Conservation (phyloP, 2,888 invertebrate species). For the Disparrhopalites patrizii region DNA sequence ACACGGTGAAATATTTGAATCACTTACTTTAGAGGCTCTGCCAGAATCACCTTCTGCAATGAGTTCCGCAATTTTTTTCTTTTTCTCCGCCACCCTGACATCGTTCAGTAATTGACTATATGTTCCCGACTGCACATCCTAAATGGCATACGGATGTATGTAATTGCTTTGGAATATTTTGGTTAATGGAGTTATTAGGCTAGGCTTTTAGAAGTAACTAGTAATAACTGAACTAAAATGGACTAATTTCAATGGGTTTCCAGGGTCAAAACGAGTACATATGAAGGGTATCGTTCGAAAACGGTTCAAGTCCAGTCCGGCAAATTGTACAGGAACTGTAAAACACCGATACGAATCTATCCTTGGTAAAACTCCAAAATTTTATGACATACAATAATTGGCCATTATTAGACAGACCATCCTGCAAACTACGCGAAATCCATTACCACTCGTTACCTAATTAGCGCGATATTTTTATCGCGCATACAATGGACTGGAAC, state of each 20-base stretch:
- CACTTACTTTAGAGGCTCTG: constrained; percentile 33
- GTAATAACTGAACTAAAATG: background rate
- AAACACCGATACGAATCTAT: too few species aligned
- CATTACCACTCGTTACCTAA: too few species aligned
- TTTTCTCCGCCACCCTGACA: constrained; percentile 39
- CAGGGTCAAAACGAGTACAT: too few species aligned
- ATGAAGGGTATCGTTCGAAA: too few species aligned
- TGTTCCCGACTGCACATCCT: constrained; percentile 42
- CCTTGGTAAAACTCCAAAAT: too few species aligned
- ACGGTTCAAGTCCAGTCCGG: too few species aligned
- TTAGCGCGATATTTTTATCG: too few species aligned
- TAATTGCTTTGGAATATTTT: background rate
- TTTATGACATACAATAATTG: too few species aligned
- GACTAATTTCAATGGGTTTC: background rate
- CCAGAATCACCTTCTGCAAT: constrained; percentile 34
- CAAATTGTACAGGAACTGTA: too few species aligned
- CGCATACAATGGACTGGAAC: too few species aligned
- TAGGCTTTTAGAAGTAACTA: background rate
- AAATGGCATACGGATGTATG: background rate
- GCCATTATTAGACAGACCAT: too few species aligned
- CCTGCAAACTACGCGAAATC: too few species aligned
- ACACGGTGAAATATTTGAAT: background rate
- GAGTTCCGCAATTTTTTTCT: constrained; percentile 33
- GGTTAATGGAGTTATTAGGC: background rate
- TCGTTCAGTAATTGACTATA: constrained; percentile 44